These are phyloP conservation scores for Syrphus vitripennis DNA, from an alignment of 2,888 invertebrate species.

Conservation along the genomic window DNA sequence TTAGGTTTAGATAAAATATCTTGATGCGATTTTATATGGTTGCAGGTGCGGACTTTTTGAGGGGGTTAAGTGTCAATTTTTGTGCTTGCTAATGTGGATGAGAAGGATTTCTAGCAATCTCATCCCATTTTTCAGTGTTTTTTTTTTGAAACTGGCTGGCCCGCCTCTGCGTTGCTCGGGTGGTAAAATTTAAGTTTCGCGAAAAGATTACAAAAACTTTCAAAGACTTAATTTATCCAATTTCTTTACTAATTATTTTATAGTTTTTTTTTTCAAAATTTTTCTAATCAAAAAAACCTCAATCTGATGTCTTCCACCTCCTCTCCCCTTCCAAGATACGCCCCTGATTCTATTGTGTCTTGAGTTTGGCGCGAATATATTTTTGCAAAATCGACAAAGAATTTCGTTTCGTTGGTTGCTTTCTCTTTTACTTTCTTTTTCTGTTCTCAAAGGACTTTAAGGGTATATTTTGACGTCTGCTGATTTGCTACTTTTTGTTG, in stretches of 20 bases:
- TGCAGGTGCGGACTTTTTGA: not conserved
- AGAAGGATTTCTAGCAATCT: too few relatives aligned
- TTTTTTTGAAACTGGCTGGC: too few relatives aligned
- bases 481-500: slow-evolving; percentile 32
- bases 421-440: not conserved
- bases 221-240: too few relatives aligned
- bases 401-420: not conserved
- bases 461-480: slow-evolving; percentile 31
- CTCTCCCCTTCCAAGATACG: not conserved
- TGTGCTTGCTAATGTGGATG: too few relatives aligned
- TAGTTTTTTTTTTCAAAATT: too few relatives aligned
- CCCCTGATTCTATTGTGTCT: not conserved
- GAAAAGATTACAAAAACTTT: too few relatives aligned
- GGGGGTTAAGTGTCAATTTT: not conserved
- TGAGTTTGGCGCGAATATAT: slow-evolving; percentile 14
- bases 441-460: slow-evolving; percentile 46
- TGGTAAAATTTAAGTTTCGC: too few relatives aligned
- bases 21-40: not conserved
- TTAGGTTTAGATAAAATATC: slow-evolving; percentile 51
- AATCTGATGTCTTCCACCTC: too few relatives aligned
- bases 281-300: too few relatives aligned
- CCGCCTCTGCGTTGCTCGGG: too few relatives aligned
- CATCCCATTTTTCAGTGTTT: too few relatives aligned
- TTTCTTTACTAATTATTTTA: too few relatives aligned
- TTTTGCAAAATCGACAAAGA: slow-evolving; percentile 48